Percentiles rank a stretch among this genome's conserved stretches.
These are phyloP conservation scores for Gonatopus flavifemur DNA, from an alignment of 1,140 invertebrate genomes.

Conservation along the genomic window DNA sequence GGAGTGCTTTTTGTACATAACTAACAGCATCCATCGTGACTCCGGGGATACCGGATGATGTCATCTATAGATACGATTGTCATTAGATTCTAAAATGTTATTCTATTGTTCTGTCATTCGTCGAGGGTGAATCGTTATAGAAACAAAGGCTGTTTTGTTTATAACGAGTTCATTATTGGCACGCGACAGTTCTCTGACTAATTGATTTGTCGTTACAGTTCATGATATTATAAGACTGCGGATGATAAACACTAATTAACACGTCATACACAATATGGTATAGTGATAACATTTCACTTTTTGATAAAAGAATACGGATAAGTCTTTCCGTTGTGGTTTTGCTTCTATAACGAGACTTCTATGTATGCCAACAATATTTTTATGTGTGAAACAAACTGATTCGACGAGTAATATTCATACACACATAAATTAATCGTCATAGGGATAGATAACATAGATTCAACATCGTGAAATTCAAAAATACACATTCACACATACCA, in stretches of 20 bases:
- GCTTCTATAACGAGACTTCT: too few species aligned
- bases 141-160: background rate
- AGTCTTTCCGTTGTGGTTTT: slow-evolving; percentile 42
- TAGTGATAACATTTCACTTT: slow-evolving; percentile 31
- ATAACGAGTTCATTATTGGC: background rate
- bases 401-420: too few species aligned
- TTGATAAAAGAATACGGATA: slow-evolving; percentile 40
- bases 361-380: too few species aligned
- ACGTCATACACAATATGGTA: slow-evolving; percentile 16
- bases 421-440: too few species aligned
- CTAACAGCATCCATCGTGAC: slow-evolving; percentile 88
- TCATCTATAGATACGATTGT: too few species aligned
- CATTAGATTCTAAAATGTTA: too few species aligned
- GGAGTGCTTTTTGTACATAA: slow-evolving; percentile 88
- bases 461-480: slow-evolving; percentile 9
- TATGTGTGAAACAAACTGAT: too few species aligned
- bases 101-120: too few species aligned
- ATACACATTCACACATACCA: slow-evolving; percentile 66
- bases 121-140: too few species aligned
- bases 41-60: slow-evolving; percentile 90
- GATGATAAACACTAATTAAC: slow-evolving; percentile 39
- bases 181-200: slow-evolving; percentile 12
- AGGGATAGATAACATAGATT: too few species aligned
- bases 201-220: slow-evolving; percentile 11
- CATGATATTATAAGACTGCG: slow-evolving; percentile 16